Conservation (phyloP, 2,888 invertebrate genomes). For the Pogonocherus hispidulus region DNA sequence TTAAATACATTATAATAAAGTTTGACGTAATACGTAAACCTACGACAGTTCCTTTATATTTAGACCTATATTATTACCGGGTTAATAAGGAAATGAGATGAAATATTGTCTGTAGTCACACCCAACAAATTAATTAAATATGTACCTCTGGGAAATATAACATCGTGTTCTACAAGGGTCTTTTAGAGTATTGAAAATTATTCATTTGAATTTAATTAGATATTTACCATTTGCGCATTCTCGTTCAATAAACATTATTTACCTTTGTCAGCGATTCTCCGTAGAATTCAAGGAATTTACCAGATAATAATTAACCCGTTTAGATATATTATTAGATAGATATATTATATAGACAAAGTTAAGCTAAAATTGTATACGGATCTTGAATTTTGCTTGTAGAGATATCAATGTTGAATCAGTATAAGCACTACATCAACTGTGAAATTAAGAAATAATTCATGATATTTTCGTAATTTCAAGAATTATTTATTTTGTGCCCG, state of each 20-base stretch:
- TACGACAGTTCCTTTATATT: no score
- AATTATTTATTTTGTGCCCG: no score
- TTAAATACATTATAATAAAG: neutral
- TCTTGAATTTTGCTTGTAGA: neutral
- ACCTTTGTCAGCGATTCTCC: constrained; percentile 12
- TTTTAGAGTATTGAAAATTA: constrained; percentile 26
- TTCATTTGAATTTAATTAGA: constrained; percentile 25
- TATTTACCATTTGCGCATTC: constrained; percentile 22
- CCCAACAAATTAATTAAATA: constrained; percentile 28
- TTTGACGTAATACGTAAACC: neutral
- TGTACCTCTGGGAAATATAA: constrained; percentile 25
- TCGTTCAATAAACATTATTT: constrained; percentile 25
- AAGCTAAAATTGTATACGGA: no score
- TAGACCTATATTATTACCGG: neutral
- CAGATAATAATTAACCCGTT: constrained; percentile 21
- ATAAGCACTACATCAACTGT: no score
- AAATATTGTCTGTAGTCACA: constrained; percentile 10
- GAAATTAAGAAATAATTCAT: no score
- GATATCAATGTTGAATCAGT: no score
- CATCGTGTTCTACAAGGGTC: constrained; percentile 23
- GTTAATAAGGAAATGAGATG: constrained; percentile 24
- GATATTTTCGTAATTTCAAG: no score
- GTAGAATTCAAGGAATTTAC: constrained; percentile 21
- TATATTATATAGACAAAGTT: neutral
- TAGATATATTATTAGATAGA: neutral